Percentiles rank a stretch among this genome's conserved stretches.
Conservation (phyloP, 2,888 invertebrate genomes). For the Leptinotarsa haldemani region DNA sequence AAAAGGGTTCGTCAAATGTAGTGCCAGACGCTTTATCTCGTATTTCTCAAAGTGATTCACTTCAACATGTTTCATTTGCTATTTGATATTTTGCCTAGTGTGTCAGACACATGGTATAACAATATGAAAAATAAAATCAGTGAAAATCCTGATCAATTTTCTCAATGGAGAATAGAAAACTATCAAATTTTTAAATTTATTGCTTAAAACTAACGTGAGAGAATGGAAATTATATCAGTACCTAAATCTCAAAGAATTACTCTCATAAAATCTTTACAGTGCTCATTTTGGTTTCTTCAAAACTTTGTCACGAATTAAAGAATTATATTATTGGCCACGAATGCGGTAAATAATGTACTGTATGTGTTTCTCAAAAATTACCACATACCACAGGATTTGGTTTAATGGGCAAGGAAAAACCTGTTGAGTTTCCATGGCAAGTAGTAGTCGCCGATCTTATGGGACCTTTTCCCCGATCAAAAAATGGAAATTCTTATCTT, state of each 20-base stretch:
- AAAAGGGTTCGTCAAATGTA: constrained; percentile 11
- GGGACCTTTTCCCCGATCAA: neutral
- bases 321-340: constrained; percentile 14
- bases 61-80: neutral
- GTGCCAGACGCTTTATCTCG: neutral
- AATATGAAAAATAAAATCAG: neutral
- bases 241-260: constrained; percentile 40
- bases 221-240: constrained; percentile 46
- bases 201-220: constrained; percentile 18
- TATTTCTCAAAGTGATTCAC: neutral
- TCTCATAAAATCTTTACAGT: constrained; percentile 35
- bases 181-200: neutral
- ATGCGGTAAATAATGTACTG: neutral
- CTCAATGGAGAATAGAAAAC: neutral
- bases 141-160: neutral
- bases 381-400: neutral
- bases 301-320: constrained; percentile 33
- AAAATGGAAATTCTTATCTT: neutral
- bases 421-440: neutral
- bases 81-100: neutral
- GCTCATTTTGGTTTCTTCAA: too few species aligned
- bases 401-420: neutral
- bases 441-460: neutral
- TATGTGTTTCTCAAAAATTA: neutral
- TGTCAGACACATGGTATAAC: neutral